Evolutionary conservation across 64 coral and sea anemone species (phyloP).

Genomic region (Stichodactyla mertensii): DNA sequence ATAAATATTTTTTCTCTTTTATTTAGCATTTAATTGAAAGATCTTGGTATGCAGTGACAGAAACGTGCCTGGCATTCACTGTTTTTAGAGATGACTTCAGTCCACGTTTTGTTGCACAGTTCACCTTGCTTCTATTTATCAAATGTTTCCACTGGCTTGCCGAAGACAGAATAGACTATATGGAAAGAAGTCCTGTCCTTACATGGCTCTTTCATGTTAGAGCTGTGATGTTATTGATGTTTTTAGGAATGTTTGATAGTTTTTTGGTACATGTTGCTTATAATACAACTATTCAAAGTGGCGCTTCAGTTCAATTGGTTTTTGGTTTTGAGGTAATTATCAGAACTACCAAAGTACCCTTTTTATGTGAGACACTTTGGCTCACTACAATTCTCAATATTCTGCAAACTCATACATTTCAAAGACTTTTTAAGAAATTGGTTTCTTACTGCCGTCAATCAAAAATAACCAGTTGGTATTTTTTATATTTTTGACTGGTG

Average conservation of each 20-base stretch:
- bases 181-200: slow-evolving; percentile 95
- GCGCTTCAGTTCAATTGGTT: slow-evolving; percentile 88
- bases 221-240: slow-evolving; percentile 60
- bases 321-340: slow-evolving; percentile 97
- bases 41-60: slow-evolving; percentile 99
- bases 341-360: neutral
- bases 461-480: too few relatives aligned
- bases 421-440: too few relatives aligned
- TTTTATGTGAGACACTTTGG: neutral
- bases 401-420: too few relatives aligned
- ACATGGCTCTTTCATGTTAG: slow-evolving; percentile 88
- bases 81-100: slow-evolving; percentile 99
- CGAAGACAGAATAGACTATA: slow-evolving; percentile 97
- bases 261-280: slow-evolving; percentile 87
- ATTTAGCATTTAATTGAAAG: slow-evolving; percentile 97
- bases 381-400: too few relatives aligned
- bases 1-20: neutral
- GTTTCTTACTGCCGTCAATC: too few relatives aligned
- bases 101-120: slow-evolving; percentile 97
- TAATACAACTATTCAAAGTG: slow-evolving; percentile 87
- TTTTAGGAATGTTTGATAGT: slow-evolving; percentile 78
- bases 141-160: slow-evolving; percentile 98
- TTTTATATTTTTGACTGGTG: too few relatives aligned
- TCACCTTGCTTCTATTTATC: slow-evolving; percentile 83
- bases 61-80: slow-evolving; percentile 96